phyloP scores from a whole-genome alignment of 2,797 vertebrate genomes.

The Trachurus trachurus region DNA sequence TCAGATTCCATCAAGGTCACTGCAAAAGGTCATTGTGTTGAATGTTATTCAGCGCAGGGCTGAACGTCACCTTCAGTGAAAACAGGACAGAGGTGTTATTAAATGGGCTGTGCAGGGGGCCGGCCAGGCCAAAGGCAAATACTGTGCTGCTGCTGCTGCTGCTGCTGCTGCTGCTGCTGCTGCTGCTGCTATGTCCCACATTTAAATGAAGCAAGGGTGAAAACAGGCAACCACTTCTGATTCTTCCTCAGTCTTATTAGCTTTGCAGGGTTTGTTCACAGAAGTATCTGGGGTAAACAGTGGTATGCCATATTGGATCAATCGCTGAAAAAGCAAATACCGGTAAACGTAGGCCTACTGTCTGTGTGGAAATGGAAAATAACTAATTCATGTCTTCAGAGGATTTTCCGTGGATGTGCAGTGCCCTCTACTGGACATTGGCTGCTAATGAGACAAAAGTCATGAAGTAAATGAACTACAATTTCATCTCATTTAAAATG shows the following conservation, averaged over 20 bases:
- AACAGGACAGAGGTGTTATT: neutral
- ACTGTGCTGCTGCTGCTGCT: no score
- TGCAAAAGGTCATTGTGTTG: constrained; percentile 20
- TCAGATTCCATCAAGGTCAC: constrained; percentile 17
- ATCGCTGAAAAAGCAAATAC: neutral
- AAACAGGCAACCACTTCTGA: neutral
- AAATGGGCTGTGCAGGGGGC: neutral
- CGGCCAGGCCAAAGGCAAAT: neutral
- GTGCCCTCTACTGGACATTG: constrained; percentile 35
- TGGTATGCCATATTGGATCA: neutral
- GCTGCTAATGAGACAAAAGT: neutral
- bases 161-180: no score
- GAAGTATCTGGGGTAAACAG: neutral
- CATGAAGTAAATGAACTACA: neutral
- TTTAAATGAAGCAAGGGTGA: neutral
- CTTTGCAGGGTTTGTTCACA: neutral
- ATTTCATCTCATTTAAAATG: neutral
- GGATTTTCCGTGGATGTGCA: neutral
- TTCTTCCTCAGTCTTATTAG: neutral
- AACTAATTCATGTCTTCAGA: fast-evolving
- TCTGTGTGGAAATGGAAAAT: neutral
- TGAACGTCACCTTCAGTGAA: neutral
- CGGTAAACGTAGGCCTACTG: neutral
- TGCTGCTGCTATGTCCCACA: neutral
- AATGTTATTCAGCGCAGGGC: neutral